Evolutionary conservation across 2,113 vertebrate species (phyloP).

Genomic region (Mobula birostris): DNA sequence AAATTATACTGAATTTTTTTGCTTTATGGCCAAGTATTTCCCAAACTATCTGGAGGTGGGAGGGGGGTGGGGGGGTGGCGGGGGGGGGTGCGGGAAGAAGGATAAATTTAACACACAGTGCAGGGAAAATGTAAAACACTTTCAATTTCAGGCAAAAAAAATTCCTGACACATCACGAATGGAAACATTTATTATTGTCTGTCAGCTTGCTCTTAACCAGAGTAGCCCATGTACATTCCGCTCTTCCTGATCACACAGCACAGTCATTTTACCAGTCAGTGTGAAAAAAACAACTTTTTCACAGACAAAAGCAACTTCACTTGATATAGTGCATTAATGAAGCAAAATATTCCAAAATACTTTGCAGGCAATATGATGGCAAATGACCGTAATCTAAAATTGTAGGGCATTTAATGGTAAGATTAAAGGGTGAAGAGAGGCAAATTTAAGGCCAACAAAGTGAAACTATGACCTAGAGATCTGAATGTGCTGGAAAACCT

Average conservation of each 20-base stretch:
- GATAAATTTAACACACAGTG: neutral
- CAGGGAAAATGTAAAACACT: neutral
- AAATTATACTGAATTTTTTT: neutral
- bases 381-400: no score
- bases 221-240: neutral
- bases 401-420: no score
- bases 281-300: neutral
- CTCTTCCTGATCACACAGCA: neutral
- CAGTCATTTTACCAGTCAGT: neutral
- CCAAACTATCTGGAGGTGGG: neutral
- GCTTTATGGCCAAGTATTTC: neutral
- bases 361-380: no score
- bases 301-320: neutral
- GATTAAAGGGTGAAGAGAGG: no score
- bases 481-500: no score
- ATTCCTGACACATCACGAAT: neutral
- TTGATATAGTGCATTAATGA: no score
- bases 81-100: neutral
- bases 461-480: neutral
- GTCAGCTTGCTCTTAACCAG: neutral
- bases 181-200: conserved; percentile 1
- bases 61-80: no score
- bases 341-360: no score
- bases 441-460: neutral
- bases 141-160: conserved; percentile 10